A percentile compares a stretch with the other conserved stretches of the same genome.
phyloP scores from a whole-genome alignment of 1,140 invertebrate species.

The Ptiloglossa arizonensis region DNA sequence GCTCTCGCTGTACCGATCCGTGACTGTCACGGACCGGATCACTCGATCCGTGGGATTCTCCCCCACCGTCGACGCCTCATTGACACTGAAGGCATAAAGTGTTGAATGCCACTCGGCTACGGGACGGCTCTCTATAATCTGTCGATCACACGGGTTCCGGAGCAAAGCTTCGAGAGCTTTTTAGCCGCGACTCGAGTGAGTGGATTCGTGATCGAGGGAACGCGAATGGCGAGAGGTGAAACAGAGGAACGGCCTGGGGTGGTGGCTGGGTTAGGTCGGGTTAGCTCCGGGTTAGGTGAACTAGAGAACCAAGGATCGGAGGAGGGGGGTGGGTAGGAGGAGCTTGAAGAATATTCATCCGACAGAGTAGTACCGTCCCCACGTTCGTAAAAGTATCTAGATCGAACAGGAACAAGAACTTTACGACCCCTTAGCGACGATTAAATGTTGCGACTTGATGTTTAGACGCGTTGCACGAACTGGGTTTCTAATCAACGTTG shows the following conservation, averaged over 20 bases:
- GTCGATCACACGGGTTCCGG: conserved; percentile 45
- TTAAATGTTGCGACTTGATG: no score
- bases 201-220: conserved; percentile 29
- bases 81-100: conserved; percentile 37
- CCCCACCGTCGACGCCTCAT: conserved; percentile 39
- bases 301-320: no score
- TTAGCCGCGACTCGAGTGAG: conserved; percentile 37
- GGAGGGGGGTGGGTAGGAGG: no score
- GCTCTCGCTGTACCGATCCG: not conserved
- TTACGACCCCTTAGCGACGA: no score
- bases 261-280: no score
- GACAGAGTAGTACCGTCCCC: no score
- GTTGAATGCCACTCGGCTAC: conserved; percentile 52
- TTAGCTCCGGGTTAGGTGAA: no score
- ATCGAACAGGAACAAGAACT: no score
- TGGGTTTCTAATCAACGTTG: no score
- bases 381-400: no score
- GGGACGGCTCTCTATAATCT: conserved; percentile 57
- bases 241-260: not conserved
- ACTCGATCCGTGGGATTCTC: conserved; percentile 55
- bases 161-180: conserved; percentile 40
- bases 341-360: no score
- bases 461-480: no score
- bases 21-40: conserved; percentile 37
- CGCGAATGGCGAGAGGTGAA: not conserved